phyloP scores from a whole-genome alignment of 2,797 vertebrate species.

The Macropus fuliginosus region DNA sequence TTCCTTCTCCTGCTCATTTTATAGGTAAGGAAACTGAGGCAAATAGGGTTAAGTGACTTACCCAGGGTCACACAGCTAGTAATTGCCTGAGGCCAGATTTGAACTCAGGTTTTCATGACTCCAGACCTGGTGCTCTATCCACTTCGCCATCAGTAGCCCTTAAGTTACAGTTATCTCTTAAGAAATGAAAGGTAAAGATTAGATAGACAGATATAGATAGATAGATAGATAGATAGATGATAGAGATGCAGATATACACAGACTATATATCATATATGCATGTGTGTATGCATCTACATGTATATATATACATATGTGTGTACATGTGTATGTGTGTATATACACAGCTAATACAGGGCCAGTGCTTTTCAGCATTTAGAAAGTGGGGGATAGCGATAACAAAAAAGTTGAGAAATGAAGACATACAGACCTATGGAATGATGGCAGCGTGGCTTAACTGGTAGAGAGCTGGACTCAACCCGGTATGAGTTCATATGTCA shows the following conservation, averaged over 20 bases:
- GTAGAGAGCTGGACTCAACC: background rate
- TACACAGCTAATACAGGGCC: background rate
- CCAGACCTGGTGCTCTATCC: background rate
- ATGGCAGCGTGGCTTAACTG: background rate
- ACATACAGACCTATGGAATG: background rate
- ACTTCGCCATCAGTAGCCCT: background rate
- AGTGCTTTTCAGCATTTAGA: background rate
- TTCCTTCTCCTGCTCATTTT: background rate
- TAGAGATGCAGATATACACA: too few relatives aligned
- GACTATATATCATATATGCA: too few relatives aligned
- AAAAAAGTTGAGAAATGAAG: background rate
- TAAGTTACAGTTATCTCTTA: background rate
- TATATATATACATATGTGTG: too few relatives aligned
- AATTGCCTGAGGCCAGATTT: background rate
- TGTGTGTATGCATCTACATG: too few relatives aligned
- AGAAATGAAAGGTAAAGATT: background rate
- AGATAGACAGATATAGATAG: too few relatives aligned
- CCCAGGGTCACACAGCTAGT: background rate
- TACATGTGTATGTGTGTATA: background rate
- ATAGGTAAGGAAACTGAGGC: background rate
- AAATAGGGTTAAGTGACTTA: background rate
- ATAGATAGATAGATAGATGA: too few relatives aligned
- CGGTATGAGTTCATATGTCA: background rate
- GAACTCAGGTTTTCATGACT: background rate
- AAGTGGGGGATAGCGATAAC: background rate